Conservation (phyloP, 2,113 vertebrate species). For the Actenoides hombroni region DNA sequence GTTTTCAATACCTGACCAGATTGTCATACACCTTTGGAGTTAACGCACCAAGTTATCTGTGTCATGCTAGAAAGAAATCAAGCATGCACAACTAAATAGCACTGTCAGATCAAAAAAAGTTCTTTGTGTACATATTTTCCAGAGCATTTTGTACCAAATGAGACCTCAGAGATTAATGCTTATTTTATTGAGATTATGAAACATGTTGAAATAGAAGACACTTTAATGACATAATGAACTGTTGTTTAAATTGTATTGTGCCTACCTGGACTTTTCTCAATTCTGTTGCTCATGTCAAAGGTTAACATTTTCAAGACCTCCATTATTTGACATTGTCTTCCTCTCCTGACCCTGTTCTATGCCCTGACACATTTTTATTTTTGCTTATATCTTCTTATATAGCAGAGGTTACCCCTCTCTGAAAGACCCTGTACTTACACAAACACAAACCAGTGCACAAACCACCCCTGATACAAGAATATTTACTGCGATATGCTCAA, state of each 20-base stretch:
- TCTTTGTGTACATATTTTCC: slow-evolving; percentile 26
- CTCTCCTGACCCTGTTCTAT: neutral
- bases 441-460: neutral
- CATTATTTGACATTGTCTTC: neutral
- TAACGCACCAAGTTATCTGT: slow-evolving; percentile 17
- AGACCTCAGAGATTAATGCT: slow-evolving; percentile 22
- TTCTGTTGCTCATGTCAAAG: neutral
- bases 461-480: neutral
- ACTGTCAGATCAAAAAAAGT: slow-evolving; percentile 41
- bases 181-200: slow-evolving; percentile 13
- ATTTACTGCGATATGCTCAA: neutral
- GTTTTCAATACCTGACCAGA: neutral
- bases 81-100: neutral
- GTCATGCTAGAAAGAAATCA: slow-evolving; percentile 32
- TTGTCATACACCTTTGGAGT: neutral
- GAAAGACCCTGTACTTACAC: neutral
- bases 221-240: neutral
- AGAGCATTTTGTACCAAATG: slow-evolving; percentile 31
- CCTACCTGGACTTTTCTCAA: neutral
- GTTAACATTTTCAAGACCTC: neutral
- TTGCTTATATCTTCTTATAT: neutral
- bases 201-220: neutral
- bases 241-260: neutral
- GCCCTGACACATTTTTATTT: neutral
- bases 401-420: neutral